Conservation (phyloP, 2,888 invertebrate genomes). For the Parnassius mnemosyne region DNA sequence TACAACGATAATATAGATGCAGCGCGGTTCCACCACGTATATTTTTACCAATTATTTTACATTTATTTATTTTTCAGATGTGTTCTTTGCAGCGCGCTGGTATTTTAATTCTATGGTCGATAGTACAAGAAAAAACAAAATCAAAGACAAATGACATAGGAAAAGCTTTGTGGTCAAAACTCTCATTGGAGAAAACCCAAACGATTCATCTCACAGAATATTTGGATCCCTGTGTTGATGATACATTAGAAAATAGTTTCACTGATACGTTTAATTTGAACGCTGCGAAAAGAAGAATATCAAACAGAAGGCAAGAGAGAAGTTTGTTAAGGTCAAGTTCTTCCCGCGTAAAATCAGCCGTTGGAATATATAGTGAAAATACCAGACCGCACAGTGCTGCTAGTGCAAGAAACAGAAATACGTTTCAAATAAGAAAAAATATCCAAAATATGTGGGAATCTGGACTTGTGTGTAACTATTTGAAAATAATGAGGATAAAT, state of each 20-base stretch:
- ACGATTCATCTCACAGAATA: conserved; percentile 51
- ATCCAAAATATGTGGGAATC: conserved; percentile 50
- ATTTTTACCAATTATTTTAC: neutral
- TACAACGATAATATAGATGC: too few relatives aligned
- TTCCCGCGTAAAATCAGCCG: conserved; percentile 51
- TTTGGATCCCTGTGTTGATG: conserved; percentile 39
- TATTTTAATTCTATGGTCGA: conserved; percentile 61
- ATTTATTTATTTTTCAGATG: conserved; percentile 47
- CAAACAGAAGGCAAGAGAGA: conserved; percentile 49
- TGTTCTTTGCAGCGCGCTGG: conserved; percentile 61
- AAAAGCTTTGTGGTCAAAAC: conserved; percentile 66
- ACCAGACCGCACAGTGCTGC: conserved; percentile 58
- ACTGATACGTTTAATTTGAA: conserved; percentile 54
- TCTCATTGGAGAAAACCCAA: conserved; percentile 54
- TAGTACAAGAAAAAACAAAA: conserved; percentile 58
- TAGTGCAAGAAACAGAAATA: conserved; percentile 41
- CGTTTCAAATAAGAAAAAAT: conserved; percentile 45
- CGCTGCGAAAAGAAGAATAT: conserved; percentile 56
- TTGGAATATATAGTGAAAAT: conserved; percentile 30
- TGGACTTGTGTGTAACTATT: conserved; percentile 55
- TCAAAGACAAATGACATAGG: conserved; percentile 49
- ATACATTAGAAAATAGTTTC: conserved; percentile 26
- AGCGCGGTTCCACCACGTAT: too few relatives aligned
- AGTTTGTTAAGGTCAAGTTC: conserved; percentile 33
- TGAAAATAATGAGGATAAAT: conserved; percentile 54